Conservation (phyloP, 1,140 invertebrate genomes). For the Branchinecta lindahli region DNA sequence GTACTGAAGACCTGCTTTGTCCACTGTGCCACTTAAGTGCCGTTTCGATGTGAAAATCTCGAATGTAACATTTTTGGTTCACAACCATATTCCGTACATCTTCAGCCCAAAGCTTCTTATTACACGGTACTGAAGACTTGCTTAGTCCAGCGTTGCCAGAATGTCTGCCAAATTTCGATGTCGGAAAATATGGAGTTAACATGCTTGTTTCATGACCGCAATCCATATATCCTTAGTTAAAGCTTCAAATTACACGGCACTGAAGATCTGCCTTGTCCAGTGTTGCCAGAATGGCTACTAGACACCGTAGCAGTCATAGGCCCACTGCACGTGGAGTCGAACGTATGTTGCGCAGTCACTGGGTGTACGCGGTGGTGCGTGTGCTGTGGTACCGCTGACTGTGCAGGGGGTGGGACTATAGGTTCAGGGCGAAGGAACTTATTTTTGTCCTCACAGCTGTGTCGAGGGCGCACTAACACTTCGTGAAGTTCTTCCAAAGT, state of each 20-base stretch:
- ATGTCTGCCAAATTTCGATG: too few species aligned
- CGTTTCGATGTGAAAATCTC: too few species aligned
- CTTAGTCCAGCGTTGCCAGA: too few species aligned
- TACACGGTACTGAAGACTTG: too few species aligned
- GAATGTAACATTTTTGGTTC: too few species aligned
- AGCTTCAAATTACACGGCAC: slow-evolving; percentile 2
- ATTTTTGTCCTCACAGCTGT: slow-evolving; percentile 17
- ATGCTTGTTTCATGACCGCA: too few species aligned
- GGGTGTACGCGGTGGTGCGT: background rate
- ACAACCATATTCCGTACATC: too few species aligned
- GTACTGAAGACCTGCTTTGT: too few species aligned
- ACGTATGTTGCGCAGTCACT: background rate
- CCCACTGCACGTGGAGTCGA: background rate
- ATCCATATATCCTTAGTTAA: background rate
- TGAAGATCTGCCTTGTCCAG: background rate
- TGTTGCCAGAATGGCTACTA: slow-evolving; percentile 2
- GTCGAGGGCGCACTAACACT: slow-evolving; percentile 42
- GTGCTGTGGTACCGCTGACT: background rate
- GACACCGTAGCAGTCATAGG: background rate
- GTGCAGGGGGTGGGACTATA: background rate
- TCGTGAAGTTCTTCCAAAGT: slow-evolving; percentile 68
- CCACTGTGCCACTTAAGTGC: too few species aligned
- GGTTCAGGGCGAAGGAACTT: background rate
- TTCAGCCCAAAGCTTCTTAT: too few species aligned
- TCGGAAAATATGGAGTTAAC: background rate